Conservation (phyloP, 2,888 invertebrate species). For the Hetaerina titia region DNA sequence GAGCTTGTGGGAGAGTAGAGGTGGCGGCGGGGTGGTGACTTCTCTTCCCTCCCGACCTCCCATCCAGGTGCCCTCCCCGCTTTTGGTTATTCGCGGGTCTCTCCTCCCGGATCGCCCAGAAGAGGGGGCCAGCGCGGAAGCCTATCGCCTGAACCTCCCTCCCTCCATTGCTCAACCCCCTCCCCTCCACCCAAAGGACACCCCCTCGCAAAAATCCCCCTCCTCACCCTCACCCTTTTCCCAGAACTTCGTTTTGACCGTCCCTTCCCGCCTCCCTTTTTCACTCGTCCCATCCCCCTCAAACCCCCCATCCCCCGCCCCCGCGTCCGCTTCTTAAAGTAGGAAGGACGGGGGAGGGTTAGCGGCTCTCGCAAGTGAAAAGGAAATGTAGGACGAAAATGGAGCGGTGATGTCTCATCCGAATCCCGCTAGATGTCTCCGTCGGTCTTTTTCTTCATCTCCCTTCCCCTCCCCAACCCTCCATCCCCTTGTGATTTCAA, state of each 20-base stretch:
- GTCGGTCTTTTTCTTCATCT: neutral
- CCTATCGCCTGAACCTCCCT: neutral
- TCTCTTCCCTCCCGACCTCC: too few relatives aligned
- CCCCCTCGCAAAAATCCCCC: neutral
- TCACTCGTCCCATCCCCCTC: too few relatives aligned
- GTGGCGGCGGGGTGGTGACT: neutral
- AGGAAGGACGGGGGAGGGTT: neutral
- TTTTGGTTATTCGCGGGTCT: neutral
- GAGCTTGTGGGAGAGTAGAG: neutral
- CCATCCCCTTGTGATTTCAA: neutral
- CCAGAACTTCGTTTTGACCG: neutral
- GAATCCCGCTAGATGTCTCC: neutral
- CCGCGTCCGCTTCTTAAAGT: neutral
- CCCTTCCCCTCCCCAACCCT: neutral
- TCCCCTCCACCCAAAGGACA: neutral
- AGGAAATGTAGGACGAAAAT: neutral
- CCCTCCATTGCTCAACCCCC: neutral
- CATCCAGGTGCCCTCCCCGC: neutral
- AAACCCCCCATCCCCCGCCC: too few relatives aligned
- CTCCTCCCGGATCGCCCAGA: neutral
- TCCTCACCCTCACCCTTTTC: neutral
- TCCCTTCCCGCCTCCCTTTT: too few relatives aligned
- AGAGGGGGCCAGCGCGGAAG: neutral
- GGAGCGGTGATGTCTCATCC: neutral
- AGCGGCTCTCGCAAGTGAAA: neutral